Conservation (phyloP, 2,797 vertebrate genomes). For the Acanthurus lineatus region DNA sequence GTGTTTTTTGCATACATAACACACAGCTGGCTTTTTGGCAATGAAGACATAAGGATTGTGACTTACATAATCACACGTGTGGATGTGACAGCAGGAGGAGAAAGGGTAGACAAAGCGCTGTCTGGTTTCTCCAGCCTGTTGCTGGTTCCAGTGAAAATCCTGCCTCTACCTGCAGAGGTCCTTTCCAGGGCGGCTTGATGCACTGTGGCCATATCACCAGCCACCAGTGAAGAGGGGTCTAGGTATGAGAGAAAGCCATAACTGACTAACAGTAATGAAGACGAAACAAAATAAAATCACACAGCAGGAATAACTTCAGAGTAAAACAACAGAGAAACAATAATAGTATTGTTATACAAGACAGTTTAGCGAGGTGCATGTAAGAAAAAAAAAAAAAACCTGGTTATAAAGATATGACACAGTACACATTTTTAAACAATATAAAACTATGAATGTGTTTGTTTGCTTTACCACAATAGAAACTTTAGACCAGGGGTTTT, state of each 20-base stretch:
- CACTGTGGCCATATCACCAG: slow-evolving; percentile 80
- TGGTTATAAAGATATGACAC: too few relatives aligned
- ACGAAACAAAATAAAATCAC: background rate
- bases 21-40: background rate
- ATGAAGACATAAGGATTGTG: background rate
- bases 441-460: too few relatives aligned
- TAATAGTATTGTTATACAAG: background rate
- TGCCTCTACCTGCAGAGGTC: slow-evolving; percentile 59
- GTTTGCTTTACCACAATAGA: too few relatives aligned
- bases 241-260: slow-evolving; percentile 6
- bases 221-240: slow-evolving; percentile 78
- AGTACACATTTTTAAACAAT: too few relatives aligned
- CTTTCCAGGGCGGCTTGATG: slow-evolving; percentile 72
- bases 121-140: slow-evolving; percentile 69
- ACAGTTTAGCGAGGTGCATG: too few relatives aligned
- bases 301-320: background rate
- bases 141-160: slow-evolving; percentile 72
- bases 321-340: background rate
- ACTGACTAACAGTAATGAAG: background rate
- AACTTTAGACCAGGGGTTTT: background rate
- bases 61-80: slow-evolving; percentile 82
- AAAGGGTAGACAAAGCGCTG: slow-evolving; percentile 62
- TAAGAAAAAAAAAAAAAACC: too few relatives aligned
- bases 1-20: background rate
- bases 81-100: slow-evolving; percentile 71